Percentiles rank a stretch among this genome's conserved stretches.
Evolutionary conservation across 2,113 vertebrate species (phyloP).

Genomic region (Leucopternis melanops): DNA sequence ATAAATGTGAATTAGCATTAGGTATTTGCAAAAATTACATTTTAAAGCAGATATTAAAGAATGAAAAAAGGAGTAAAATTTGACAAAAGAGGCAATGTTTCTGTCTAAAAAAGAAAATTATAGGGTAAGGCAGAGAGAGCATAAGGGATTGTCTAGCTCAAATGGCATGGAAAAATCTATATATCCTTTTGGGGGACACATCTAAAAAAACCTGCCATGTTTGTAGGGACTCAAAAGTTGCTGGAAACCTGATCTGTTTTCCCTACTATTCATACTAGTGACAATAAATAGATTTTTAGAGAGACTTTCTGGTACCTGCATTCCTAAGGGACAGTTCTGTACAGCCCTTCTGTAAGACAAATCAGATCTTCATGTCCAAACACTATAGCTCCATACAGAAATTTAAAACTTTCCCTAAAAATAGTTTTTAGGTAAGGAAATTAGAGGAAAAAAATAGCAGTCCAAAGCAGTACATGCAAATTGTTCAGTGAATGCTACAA

Average conservation of each 20-base stretch:
- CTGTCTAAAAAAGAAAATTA: not conserved
- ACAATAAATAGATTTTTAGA: not conserved
- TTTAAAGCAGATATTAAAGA: not conserved
- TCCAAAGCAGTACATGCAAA: not conserved
- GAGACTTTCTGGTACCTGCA: not conserved
- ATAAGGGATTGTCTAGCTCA: not conserved
- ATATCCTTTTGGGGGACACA: not conserved
- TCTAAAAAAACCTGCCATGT: not conserved
- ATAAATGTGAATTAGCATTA: not conserved
- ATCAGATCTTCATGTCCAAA: not conserved
- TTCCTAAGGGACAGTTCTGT: not conserved
- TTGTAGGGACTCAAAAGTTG: not conserved
- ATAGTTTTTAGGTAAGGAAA: not conserved
- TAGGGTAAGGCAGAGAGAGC: not conserved
- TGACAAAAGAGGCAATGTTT: not conserved
- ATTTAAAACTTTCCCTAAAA: not conserved
- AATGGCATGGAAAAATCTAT: not conserved
- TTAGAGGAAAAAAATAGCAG: not conserved
- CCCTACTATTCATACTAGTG: not conserved
- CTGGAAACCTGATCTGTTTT: not conserved
- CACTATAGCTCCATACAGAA: not conserved
- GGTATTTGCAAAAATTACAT: not conserved
- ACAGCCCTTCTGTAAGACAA: not conserved
- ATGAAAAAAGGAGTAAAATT: not conserved
- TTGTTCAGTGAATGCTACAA: not conserved